Base-by-base conservation (phyloP, 2,888 invertebrate species). In the Agrochola lota region DNA sequence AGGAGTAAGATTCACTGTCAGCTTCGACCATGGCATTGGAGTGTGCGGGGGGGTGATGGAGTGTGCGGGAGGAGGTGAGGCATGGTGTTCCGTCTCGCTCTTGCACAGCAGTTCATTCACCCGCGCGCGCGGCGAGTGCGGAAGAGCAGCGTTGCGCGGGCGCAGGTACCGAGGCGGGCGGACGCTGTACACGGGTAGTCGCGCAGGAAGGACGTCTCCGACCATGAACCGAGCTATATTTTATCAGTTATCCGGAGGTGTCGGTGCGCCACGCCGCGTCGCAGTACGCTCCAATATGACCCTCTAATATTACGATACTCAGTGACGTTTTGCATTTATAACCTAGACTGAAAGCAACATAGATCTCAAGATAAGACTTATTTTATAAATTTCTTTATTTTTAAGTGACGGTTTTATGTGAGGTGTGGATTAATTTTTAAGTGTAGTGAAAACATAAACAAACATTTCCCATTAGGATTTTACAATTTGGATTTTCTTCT, bases 291-390 rank as follows among this genome's bases (percentile, higher is more conserved):
- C 92, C 89, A 92, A 87, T 88, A 93, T 95, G 95, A 92, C 92
- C 92, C 93, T 93, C 89, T 95, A 94, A 91, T 87, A 85, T 92
- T 89, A 91, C 90, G 90, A 93, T 92, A 93, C 91, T 87, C 90
- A 88, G 92, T 94, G 92, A 93, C 91, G 87, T 91, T 94, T 93
- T 94, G 94, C 94, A 94, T 94, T 94, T 94, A 78, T 78, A 94
- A 91, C 90, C 35, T 94, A 95, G 96, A 96, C 96, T 96, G 96
- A 96, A 94, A 93, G 96, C 92, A 96, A 96, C 96, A 88, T 94
- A 95, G 96, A 96, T 96, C 96, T 96, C 96, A 96, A 94, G 90
- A 94, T 92, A 96, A 96, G 96, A 96, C 96, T 96, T 94, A 95
- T 95, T 94, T 93, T 93, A 90, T 90, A 92, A 88, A 90, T 91